Evolutionary conservation across 2,888 invertebrate species (phyloP).

Genomic region (Geophilus truncorum): DNA sequence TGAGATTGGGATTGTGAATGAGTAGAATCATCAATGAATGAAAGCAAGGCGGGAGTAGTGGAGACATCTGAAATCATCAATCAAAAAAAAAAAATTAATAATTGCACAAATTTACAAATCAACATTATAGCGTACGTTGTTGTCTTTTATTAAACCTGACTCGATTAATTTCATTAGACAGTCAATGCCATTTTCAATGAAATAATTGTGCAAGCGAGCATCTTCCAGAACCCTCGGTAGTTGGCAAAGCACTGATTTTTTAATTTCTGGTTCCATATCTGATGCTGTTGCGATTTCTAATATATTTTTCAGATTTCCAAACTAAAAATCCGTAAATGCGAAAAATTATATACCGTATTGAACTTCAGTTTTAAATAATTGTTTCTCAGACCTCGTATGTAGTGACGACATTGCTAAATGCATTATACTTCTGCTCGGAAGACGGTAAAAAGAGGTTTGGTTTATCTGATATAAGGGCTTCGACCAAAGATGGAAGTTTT

Average conservation of each 20-base stretch:
- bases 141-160: not conserved
- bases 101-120: not conserved
- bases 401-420: not conserved
- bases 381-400: not conserved
- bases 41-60: not conserved
- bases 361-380: no score
- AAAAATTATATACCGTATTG: not conserved
- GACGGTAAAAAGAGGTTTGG: not conserved
- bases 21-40: not conserved
- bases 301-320: not conserved
- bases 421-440: not conserved
- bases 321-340: not conserved
- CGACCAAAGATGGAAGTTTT: not conserved
- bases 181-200: not conserved
- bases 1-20: not conserved
- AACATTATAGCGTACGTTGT: not conserved
- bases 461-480: not conserved
- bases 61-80: not conserved
- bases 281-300: not conserved
- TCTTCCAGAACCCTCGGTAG: not conserved
- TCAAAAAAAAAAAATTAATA: not conserved
- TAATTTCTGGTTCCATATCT: constrained; percentile 11
- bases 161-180: not conserved
- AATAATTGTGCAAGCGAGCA: not conserved
- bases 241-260: not conserved